Percentiles rank a stretch among this genome's conserved stretches.
phyloP scores from a whole-genome alignment of 2,797 vertebrate genomes.

The Xiphorhynchus erythropygius region DNA sequence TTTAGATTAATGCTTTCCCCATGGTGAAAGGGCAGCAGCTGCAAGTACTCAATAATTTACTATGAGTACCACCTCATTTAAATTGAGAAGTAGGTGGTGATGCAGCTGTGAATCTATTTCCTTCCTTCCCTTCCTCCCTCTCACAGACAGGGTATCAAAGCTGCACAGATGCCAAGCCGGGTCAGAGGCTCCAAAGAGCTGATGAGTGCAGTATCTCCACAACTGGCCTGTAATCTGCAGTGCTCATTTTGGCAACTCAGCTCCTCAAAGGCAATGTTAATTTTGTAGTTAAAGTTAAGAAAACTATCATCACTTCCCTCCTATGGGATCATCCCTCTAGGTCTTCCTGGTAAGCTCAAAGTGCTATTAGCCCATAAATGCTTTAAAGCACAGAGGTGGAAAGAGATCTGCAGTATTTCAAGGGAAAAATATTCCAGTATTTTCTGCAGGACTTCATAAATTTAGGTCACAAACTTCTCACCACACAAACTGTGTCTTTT shows the following conservation, averaged over 20 bases:
- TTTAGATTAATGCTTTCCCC: background rate
- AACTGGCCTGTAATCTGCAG: background rate
- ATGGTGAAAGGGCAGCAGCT: constrained; percentile 14
- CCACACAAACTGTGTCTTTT: background rate
- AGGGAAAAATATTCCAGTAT: background rate
- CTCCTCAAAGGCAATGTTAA: background rate
- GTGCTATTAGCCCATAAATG: background rate
- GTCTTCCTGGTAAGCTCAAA: background rate
- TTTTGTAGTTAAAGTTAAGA: background rate
- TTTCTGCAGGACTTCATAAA: background rate
- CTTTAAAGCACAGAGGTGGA: background rate
- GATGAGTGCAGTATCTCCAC: background rate
- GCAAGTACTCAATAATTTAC: constrained; percentile 18
- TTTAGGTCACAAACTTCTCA: background rate
- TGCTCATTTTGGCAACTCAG: background rate
- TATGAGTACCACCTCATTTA: background rate
- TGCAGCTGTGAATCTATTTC: constrained; percentile 29
- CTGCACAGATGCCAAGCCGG: background rate
- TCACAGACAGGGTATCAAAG: background rate
- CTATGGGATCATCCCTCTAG: background rate
- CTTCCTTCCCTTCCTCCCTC: background rate
- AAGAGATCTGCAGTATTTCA: background rate
- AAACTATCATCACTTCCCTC: background rate
- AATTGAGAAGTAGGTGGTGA: constrained; percentile 10
- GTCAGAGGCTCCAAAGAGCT: background rate